Conservation (phyloP, 2,113 vertebrate species). For the Charina bottae region DNA sequence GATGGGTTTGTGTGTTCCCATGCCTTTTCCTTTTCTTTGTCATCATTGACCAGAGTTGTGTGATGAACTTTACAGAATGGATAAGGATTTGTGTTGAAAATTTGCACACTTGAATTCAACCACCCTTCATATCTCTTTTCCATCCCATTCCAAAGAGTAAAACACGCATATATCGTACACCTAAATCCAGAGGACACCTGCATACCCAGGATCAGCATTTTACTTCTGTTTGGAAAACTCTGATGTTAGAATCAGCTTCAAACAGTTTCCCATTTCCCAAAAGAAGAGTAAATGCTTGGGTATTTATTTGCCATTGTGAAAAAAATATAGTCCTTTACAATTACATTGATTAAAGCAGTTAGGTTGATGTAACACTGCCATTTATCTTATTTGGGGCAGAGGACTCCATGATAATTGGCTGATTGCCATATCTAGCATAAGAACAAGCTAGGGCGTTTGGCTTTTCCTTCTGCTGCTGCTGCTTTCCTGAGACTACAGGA, state of each 20-base stretch:
- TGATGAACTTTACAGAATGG: constrained; percentile 56
- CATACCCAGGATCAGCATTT: constrained; percentile 21
- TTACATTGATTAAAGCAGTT: not conserved
- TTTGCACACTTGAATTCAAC: constrained; percentile 62
- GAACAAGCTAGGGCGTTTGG: constrained; percentile 13
- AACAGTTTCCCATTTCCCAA: not conserved
- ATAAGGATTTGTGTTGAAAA: constrained; percentile 51
- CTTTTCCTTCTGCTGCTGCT: not conserved
- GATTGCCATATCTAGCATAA: not conserved
- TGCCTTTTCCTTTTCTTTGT: constrained; percentile 42
- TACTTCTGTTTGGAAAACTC: not conserved
- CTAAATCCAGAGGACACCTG: not conserved
- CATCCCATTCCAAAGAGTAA: constrained; percentile 44
- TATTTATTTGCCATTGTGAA: not conserved
- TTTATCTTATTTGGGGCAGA: constrained; percentile 28
- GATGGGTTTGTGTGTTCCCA: constrained; percentile 26
- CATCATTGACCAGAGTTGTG: constrained; percentile 70
- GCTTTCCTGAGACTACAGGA: constrained; percentile 10
- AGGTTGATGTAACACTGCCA: constrained; percentile 16
- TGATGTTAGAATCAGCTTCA: constrained; percentile 20
- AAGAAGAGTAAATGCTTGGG: not conserved
- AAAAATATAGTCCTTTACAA: not conserved
- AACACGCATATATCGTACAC: constrained; percentile 41
- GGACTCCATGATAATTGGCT: not conserved
- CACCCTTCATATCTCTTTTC: constrained; percentile 45